phyloP scores from a whole-genome alignment of 2,113 vertebrate species.

The Phylloscopus trochilus region DNA sequence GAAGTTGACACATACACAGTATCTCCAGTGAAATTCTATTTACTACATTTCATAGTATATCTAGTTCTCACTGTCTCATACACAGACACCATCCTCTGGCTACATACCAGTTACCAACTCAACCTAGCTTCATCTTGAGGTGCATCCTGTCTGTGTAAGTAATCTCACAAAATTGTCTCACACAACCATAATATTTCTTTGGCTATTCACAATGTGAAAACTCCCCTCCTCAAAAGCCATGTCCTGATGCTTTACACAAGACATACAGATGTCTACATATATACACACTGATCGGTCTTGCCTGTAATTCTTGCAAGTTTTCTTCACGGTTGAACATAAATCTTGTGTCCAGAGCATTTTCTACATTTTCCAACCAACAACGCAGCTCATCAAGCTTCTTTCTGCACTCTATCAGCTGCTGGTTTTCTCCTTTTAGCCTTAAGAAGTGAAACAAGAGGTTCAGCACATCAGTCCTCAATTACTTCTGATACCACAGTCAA shows the following conservation, averaged over 20 bases:
- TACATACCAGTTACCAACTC: not conserved
- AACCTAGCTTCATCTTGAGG: fast-evolving
- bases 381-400: conserved; percentile 75
- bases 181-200: not conserved
- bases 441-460: not conserved
- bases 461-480: not conserved
- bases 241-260: not conserved
- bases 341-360: conserved; percentile 70
- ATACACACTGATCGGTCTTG: conserved; percentile 29
- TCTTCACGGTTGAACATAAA: conserved; percentile 72
- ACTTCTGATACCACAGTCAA: not conserved
- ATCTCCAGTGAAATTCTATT: not conserved
- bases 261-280: not conserved
- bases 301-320: conserved; percentile 83
- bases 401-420: conserved; percentile 77
- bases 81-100: not conserved
- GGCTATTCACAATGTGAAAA: not conserved
- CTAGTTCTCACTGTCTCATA: not conserved
- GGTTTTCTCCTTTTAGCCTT: conserved; percentile 82
- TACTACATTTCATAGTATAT: not conserved
- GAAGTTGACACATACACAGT: not conserved
- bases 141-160: not conserved
- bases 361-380: conserved; percentile 82
- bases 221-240: not conserved
- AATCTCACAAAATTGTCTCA: not conserved